A percentile compares a stretch with the other conserved stretches of the same genome.
These are phyloP conservation scores for Caenorhabditis becei DNA, from an alignment of 2,888 invertebrate species.

Conservation along the genomic window DNA sequence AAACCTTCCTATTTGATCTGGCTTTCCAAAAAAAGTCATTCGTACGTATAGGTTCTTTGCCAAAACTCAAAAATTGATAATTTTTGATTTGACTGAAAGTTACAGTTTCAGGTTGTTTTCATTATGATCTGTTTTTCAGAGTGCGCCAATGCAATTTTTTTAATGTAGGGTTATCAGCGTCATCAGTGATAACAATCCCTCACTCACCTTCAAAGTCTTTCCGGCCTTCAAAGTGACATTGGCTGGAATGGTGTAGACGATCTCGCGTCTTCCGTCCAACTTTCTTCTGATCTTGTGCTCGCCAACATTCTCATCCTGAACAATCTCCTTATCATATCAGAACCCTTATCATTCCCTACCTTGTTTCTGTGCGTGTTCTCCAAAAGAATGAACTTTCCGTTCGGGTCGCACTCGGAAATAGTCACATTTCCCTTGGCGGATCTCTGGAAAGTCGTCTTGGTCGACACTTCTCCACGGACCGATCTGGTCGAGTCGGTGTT, in stretches of 20 bases:
- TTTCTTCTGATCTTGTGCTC: constrained; percentile 75
- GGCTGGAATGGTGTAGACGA: constrained; percentile 74
- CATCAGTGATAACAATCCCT: no score
- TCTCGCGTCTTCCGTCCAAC: constrained; percentile 73
- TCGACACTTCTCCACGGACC: constrained; percentile 82
- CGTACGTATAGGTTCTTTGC: no score
- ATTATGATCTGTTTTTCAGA: no score
- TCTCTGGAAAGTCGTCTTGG: constrained; percentile 84
- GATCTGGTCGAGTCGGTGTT: constrained; percentile 81
- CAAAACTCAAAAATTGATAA: no score
- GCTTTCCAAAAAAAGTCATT: no score
- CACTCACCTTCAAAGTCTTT: constrained; percentile 67
- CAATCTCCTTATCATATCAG: no score
- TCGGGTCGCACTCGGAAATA: constrained; percentile 83
- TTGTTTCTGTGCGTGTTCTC: constrained; percentile 83
- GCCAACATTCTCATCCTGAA: constrained; percentile 73
- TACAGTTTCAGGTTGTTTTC: no score
- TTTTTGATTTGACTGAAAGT: no score
- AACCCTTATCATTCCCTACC: constrained; percentile 43
- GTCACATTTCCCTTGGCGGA: constrained; percentile 83
- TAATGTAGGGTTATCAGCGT: no score
- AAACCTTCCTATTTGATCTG: no score
- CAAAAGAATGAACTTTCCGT: constrained; percentile 84
- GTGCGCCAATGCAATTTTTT: no score
- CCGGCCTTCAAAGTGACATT: constrained; percentile 68